Conservation (phyloP, 2,113 vertebrate genomes). For the Amazona guildingii region DNA sequence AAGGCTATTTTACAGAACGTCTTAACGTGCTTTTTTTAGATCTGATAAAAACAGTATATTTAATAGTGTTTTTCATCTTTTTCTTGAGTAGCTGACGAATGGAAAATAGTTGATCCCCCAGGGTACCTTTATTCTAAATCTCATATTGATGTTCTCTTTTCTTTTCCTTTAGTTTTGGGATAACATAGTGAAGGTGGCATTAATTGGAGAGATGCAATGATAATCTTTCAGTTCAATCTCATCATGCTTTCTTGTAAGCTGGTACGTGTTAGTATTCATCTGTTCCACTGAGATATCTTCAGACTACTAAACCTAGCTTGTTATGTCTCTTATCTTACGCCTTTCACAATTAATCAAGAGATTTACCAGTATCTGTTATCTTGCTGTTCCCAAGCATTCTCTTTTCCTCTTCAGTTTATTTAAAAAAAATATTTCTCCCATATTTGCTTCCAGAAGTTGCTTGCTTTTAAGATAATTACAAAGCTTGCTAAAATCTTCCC, state of each 20-base stretch:
- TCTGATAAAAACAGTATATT: background rate
- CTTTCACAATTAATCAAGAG: background rate
- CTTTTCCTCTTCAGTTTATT: background rate
- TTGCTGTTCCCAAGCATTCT: background rate
- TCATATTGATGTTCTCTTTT: background rate
- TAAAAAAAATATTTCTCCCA: background rate
- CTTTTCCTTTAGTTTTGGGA: background rate
- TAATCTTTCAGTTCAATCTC: background rate
- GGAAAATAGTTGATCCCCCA: background rate
- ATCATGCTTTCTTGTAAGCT: background rate
- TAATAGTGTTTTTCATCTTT: background rate
- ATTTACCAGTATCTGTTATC: background rate
- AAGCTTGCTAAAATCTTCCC: background rate
- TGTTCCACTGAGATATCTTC: background rate
- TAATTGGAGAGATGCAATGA: background rate
- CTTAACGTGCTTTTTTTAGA: background rate
- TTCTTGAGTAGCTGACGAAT: background rate
- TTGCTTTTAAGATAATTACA: background rate
- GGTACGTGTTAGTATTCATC: background rate
- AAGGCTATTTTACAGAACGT: background rate
- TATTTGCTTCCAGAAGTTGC: background rate
- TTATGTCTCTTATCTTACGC: background rate
- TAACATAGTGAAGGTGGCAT: background rate
- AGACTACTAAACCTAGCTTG: background rate
- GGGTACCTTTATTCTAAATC: background rate